These are phyloP conservation scores for Megalops atlanticus DNA, from an alignment of 2,113 vertebrate genomes.

Conservation along the genomic window DNA sequence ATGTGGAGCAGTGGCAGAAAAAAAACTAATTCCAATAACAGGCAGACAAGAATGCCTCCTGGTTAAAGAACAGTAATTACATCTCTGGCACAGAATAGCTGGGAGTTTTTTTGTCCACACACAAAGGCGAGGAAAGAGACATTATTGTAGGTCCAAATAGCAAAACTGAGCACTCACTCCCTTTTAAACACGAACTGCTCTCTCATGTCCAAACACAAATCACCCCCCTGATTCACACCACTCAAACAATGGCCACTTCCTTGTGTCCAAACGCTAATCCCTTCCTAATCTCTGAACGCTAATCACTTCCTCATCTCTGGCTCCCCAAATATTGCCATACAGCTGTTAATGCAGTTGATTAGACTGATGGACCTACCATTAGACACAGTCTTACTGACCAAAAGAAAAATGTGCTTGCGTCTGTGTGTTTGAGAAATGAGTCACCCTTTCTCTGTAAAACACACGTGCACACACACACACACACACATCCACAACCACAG, in stretches of 20 bases:
- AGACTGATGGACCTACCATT: not conserved
- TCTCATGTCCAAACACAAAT: not conserved
- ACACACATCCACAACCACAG: not conserved
- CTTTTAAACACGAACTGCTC: not conserved
- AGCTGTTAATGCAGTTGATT: conserved; percentile 39
- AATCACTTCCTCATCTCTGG: conserved; percentile 35
- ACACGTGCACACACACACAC: not conserved
- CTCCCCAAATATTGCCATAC: conserved; percentile 44
- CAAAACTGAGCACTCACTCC: too few relatives aligned
- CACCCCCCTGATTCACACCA: not conserved
- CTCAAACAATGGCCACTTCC: conserved; percentile 20
- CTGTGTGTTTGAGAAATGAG: not conserved
- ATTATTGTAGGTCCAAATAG: too few relatives aligned
- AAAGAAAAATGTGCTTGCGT: conserved; percentile 20
- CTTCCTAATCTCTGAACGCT: conserved; percentile 32
- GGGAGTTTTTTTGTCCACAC: conserved; percentile 27
- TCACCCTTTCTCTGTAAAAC: not conserved
- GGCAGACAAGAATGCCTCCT: conserved; percentile 3
- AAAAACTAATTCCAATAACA: too few relatives aligned
- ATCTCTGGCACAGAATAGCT: conserved; percentile 19
- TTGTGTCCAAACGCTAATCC: conserved; percentile 32
- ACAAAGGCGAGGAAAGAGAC: too few relatives aligned
- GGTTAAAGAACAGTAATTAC: conserved; percentile 22
- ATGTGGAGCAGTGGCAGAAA: too few relatives aligned
- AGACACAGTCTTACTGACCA: conserved; percentile 17